Evolutionary conservation across 2,113 vertebrate genomes (phyloP).

Genomic region (Actinemys pallida): DNA sequence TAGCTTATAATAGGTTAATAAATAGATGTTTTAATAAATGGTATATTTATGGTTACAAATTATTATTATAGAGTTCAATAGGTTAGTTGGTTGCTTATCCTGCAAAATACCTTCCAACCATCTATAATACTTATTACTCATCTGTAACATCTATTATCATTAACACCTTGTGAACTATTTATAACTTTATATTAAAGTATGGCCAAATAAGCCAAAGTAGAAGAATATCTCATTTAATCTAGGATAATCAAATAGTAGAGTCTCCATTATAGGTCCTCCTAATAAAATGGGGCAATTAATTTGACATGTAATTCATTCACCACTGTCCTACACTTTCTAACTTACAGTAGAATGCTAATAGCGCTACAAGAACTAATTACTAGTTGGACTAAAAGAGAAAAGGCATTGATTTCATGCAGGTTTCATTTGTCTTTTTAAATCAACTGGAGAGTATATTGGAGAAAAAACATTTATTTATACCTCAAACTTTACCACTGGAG

Average conservation of each 20-base stretch:
- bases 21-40: neutral
- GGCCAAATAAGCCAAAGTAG: neutral
- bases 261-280: neutral
- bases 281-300: neutral
- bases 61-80: neutral
- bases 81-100: neutral
- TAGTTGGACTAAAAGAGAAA: fast-evolving
- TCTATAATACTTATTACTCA: neutral
- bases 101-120: neutral
- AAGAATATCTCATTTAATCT: neutral
- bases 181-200: neutral
- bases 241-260: neutral
- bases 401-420: fast-evolving
- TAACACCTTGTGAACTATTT: neutral
- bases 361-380: neutral
- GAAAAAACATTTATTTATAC: neutral
- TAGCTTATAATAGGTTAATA: neutral
- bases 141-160: neutral
- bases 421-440: neutral
- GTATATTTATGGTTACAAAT: neutral
- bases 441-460: too few species aligned
- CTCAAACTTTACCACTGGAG: neutral
- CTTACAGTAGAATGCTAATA: neutral
- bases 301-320: neutral
- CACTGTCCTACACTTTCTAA: fast-evolving